Base-by-base conservation (phyloP, 2,888 invertebrate genomes). In the Aphrophora alni region DNA sequence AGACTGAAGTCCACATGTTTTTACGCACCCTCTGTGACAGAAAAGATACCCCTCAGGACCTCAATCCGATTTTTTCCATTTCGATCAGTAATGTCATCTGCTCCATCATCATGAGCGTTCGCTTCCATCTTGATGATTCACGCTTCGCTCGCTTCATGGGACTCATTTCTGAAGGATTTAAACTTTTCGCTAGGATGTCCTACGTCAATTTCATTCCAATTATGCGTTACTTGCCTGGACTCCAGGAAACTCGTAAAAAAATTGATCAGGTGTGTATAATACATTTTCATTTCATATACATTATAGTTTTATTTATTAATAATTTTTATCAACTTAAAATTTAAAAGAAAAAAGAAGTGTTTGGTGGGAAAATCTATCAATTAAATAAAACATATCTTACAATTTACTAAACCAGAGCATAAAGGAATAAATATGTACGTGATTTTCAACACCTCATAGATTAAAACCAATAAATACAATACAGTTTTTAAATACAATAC, bases 91-190 rank as follows among this genome's bases (percentile, higher is more conserved):
- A 97, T 88, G 96, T 97, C 4, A 97, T 97, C 84, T 97, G 97
- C 88, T 94, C 95, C 83, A 92, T 97, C 85, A 92, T 97, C 86
- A 97, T 97, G 97, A 95, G 95, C 38, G 93, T 95, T 4, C 91
- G 96, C 69, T 97, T 97, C 88, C 92, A 93, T 80, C 92, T 93
- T 84, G 93, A 95, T 77, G 96, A 97, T 87, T 89, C 89, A 5
- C 91, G 93, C 77, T 97, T 97, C 88, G 90, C 91, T 77, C 91
- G 95, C 80, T 94, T 97, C 86, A 96, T 95, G 91, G 90, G 91
- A 84, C 90, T 97, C n/a, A 96, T 97, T 86, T 96, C 97, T 86
- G 97, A 97, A 89, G 97, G 97, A 38, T 97, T 97, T 92, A 91
- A 92, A 80, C 90, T 97, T 0, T 97, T 97, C 86, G 95, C 96